phyloP scores from a whole-genome alignment of 37 sponge, comb jelly and placozoan species.

The Bolinopsis microptera region DNA sequence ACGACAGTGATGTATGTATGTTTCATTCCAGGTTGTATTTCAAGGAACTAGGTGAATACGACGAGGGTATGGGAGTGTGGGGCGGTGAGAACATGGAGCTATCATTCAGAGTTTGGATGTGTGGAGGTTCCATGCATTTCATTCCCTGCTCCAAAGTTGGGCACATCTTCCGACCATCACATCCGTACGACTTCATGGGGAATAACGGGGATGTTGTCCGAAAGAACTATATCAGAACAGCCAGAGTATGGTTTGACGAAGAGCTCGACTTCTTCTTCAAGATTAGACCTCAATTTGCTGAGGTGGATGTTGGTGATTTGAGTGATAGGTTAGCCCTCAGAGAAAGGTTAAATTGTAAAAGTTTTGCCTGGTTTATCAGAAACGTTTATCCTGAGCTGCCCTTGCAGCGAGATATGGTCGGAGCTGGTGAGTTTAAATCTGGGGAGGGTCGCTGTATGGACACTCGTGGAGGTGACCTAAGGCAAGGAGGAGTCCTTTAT shows the following conservation, averaged over 20 bases:
- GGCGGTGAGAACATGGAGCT: constrained; percentile 62
- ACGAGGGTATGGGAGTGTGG: constrained; percentile 64
- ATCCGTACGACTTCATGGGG: constrained; percentile 64
- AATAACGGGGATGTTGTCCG: constrained; percentile 41
- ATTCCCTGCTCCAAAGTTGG: constrained; percentile 60
- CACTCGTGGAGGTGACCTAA: background rate
- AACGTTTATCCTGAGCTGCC: constrained; percentile 60
- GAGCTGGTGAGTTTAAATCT: constrained; percentile 15
- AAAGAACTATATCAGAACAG: constrained; percentile 43
- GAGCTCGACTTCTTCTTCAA: constrained; percentile 62
- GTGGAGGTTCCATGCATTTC: constrained; percentile 55
- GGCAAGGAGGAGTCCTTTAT: background rate
- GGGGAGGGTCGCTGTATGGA: constrained; percentile 26
- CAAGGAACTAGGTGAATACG: constrained; percentile 55
- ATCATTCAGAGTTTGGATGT: constrained; percentile 61
- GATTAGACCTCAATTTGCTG: constrained; percentile 11
- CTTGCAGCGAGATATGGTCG: constrained; percentile 13
- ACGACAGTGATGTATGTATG: too few species aligned
- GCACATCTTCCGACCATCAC: constrained; percentile 44
- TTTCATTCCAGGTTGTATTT: background rate
- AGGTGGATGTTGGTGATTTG: constrained; percentile 37
- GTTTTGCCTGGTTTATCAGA: constrained; percentile 49
- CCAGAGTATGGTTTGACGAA: constrained; percentile 62
- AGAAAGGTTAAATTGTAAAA: constrained; percentile 34
- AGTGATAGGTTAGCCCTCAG: constrained; percentile 31